A percentile compares a stretch with the other conserved stretches of the same genome.
These are phyloP conservation scores for Magallana nippona DNA, from an alignment of 2,888 invertebrate genomes.

Conservation along the genomic window DNA sequence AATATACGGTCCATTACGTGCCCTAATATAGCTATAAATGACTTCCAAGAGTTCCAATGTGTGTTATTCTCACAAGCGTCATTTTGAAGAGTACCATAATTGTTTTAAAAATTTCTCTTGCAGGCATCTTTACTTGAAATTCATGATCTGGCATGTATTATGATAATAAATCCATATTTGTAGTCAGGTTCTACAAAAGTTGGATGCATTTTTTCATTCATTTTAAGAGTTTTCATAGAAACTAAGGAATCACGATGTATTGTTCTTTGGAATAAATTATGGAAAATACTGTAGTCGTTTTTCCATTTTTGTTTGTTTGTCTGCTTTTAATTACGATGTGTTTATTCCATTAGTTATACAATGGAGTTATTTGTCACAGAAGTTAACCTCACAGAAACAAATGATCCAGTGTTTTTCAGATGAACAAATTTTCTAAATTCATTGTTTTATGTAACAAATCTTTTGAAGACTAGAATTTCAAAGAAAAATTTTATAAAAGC, in stretches of 20 bases:
- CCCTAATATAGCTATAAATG: background rate
- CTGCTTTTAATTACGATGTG: background rate
- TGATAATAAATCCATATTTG: conserved; percentile 6
- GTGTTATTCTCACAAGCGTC: conserved; percentile 1
- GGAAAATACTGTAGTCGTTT: background rate
- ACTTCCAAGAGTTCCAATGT: conserved; percentile 11
- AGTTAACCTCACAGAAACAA: background rate
- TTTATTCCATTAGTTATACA: background rate
- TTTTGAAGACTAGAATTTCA: background rate
- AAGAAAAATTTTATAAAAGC: background rate
- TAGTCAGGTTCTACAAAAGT: conserved; percentile 6
- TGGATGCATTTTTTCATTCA: background rate
- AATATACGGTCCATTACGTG: conserved; percentile 19
- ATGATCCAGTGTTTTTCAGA: background rate
- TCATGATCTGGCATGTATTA: background rate
- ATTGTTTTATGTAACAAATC: background rate
- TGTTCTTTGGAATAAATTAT: conserved; percentile 18
- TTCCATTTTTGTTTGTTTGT: background rate
- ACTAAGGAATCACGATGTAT: background rate
- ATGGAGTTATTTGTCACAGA: background rate
- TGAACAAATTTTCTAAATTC: background rate
- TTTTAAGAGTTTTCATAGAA: background rate
- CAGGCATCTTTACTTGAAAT: conserved; percentile 8
- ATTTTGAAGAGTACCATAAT: background rate
- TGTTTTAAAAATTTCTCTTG: conserved; percentile 29